Evolutionary conservation across 2,113 vertebrate genomes (phyloP), one percentile per base, ranked within the genome.

Genomic region (Tricholaema leucomelas): DNA sequence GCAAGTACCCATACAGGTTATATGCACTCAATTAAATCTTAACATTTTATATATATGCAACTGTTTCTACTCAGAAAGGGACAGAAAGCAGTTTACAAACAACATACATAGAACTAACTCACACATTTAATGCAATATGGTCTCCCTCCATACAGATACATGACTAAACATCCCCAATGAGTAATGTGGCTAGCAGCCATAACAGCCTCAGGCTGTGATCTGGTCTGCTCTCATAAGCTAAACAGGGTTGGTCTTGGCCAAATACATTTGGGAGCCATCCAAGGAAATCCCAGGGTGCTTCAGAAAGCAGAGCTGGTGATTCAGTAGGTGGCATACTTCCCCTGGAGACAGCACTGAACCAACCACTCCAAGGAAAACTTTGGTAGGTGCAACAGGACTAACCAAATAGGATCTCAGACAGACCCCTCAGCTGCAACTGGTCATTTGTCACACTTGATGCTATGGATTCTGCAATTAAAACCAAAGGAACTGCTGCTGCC

Each of bases 151-250:
- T 50, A 92, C 93, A 96, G 95, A 92, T 92, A 95, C 92, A 97
- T 97, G 97, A 97, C 97, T 97, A 97, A 97, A 90, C 88, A 95
- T 97, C 88, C 92, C 97, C 96, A 97, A n/a, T 97, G 96, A 97
- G 91, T 97, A 96, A 97, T 97, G 70, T 95, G 97, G 94, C 97
- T 72, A 90, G 74, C 70, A 92, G 96, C 95, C 96, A 97, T 79
- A 94, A 95, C 95, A 97, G 93, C 95, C 97, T 94, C 89, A 90
- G 92, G 88, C 92, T 96, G 90, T 80, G 92, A 95, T 91, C 93
- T 97, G 89, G 50, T 96, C 64, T 96, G 91, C 89, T 93, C 90
- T 96, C 90, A 93, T 93, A 94, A 95, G 86, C 93, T 87, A 94
- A 92, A 74, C 85, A 96, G 91, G 92, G 82, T 30, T 93, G 88